phyloP scores from a whole-genome alignment of 2,113 vertebrate species.

The Atrichornis clamosus region DNA sequence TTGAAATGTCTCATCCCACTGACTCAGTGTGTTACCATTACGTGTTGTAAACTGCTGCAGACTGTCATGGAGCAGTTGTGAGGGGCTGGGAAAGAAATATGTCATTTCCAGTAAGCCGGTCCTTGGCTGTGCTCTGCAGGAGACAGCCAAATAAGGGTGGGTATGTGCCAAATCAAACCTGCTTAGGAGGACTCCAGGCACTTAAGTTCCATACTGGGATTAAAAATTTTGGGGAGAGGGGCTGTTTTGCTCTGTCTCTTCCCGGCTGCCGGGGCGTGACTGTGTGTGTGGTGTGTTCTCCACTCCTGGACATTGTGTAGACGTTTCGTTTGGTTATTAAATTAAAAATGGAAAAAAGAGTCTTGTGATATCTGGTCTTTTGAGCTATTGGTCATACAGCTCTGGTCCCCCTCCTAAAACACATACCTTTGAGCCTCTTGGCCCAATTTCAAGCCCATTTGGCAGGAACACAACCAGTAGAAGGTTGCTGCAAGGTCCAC shows the following conservation, averaged over 20 bases:
- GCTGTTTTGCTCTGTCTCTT: neutral
- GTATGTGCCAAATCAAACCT: neutral
- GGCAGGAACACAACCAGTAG: neutral
- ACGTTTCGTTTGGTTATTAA: neutral
- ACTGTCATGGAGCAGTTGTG: neutral
- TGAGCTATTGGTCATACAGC: neutral
- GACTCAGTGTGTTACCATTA: slow-evolving; percentile 23
- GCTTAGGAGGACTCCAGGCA: neutral
- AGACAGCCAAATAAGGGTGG: neutral
- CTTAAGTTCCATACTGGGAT: neutral
- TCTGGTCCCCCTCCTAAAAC: neutral
- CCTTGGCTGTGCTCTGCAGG: neutral
- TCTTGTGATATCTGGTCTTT: neutral
- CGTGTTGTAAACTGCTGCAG: slow-evolving; percentile 7
- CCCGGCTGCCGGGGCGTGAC: neutral
- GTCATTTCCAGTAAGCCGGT: neutral
- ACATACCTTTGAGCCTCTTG: neutral
- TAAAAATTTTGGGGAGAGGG: neutral
- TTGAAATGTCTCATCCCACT: slow-evolving; percentile 9
- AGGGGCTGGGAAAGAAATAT: neutral
- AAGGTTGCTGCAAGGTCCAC: neutral
- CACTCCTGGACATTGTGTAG: neutral
- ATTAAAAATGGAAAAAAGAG: neutral
- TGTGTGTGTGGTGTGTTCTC: neutral
- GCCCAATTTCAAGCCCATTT: neutral